Base-by-base conservation (phyloP, 2,797 vertebrate genomes). In the Rhabdophis nuchalis region DNA sequence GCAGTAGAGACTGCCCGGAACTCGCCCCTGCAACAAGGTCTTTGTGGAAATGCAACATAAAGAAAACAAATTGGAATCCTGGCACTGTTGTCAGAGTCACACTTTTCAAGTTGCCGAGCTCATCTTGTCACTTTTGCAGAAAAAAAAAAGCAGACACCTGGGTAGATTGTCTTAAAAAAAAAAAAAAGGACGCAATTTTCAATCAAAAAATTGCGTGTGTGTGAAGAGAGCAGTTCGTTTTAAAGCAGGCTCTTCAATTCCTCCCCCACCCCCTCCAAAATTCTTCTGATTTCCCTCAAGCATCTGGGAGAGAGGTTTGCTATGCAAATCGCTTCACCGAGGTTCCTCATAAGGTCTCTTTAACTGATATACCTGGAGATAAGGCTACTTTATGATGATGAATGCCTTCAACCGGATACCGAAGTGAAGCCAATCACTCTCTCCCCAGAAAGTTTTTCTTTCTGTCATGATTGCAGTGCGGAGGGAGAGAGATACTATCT, bases 401-500 rank as follows among this genome's bases (percentile, higher is more conserved):
- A 82, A 82, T 82, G 72, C 20, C 20, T 25, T 82, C 36, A 82
- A 82, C 46, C 10, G 25, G 72, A 25, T 25, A 46, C 36, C 20
- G 46, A 82, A 82, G 20, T 46, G 72, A 82, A 82, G 46, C 20
- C 36, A 82, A 82, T 82, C 72, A 82, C 36, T 82, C 36, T 82
- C 36, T 82, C 3, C 72, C 72, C 72, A 82, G 36, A 46, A 82
- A 41, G 10, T 25, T 82, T 82, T 25, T 82, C 20, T 46, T 82
- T 46, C 72, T 82, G 72, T 25, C 72, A 82, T 82, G 36, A 46
- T 46, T 82, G 72, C 12, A 25, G 20, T 46, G 20, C 1, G 36
- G 9, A 82, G 72, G 72, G 92, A 94, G 93, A 89, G 91, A 95
- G 92, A 89, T 93, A 92, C 82, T 16, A 56, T 87, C 87, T 85